A percentile compares a stretch with the other conserved stretches of the same genome.
These are phyloP conservation scores for Sipha flava DNA, from an alignment of 1,140 invertebrate species.

Conservation along the genomic window DNA sequence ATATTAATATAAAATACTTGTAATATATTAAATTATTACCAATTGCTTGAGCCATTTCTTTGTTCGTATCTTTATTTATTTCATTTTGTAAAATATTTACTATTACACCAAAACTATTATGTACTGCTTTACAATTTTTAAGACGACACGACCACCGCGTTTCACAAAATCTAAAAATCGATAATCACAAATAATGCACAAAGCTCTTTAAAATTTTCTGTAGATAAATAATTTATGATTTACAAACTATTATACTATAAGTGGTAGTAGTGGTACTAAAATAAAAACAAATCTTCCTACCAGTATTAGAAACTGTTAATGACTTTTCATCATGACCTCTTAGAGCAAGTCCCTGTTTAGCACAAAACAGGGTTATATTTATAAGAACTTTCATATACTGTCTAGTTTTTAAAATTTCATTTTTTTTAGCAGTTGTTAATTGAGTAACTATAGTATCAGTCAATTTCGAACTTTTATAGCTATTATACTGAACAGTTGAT, in stretches of 20 bases:
- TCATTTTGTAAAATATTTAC: background rate
- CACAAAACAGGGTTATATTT: background rate
- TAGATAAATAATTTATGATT: background rate
- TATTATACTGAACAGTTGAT: no score
- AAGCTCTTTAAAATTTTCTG: background rate
- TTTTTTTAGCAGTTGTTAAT: background rate
- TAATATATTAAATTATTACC: background rate
- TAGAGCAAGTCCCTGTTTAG: background rate
- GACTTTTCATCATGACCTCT: background rate
- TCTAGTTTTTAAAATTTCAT: background rate
- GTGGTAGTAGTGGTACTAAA: background rate
- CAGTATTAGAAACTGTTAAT: background rate
- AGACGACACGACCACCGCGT: background rate
- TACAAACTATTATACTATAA: background rate
- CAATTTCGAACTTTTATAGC: no score
- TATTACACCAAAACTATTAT: background rate
- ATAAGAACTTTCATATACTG: background rate
- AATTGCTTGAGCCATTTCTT: background rate
- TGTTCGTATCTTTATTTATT: background rate
- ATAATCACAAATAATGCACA: background rate
- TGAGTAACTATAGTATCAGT: background rate
- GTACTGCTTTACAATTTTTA: background rate
- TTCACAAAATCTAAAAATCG: background rate
- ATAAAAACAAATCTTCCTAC: background rate
- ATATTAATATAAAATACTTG: background rate